phyloP scores from a whole-genome alignment of 2,888 invertebrate species.

The Thereva nobilitata region DNA sequence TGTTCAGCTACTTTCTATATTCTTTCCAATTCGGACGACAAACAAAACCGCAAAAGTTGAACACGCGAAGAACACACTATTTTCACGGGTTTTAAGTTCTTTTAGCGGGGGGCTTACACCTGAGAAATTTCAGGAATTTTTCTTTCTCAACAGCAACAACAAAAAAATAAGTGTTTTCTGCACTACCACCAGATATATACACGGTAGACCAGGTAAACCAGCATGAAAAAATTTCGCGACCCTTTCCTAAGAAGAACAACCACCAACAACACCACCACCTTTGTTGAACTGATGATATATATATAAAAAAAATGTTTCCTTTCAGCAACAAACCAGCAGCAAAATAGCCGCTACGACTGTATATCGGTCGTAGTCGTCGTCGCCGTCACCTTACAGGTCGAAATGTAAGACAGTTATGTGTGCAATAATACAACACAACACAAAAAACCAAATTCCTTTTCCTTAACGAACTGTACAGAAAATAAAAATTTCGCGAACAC shows the following conservation, averaged over 20 bases:
- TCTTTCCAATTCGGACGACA: too few relatives aligned
- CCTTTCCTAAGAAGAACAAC: too few relatives aligned
- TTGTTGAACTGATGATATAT: too few relatives aligned
- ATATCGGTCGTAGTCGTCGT: too few relatives aligned
- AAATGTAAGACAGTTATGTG: slow-evolving; percentile 19
- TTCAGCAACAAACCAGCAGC: too few relatives aligned
- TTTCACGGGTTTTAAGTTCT: slow-evolving; percentile 21
- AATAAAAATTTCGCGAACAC: slow-evolving; percentile 10
- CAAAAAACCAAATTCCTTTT: too few relatives aligned
- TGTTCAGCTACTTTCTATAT: too few relatives aligned
- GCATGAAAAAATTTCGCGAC: too few relatives aligned
- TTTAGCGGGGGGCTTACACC: neutral
- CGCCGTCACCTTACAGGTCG: neutral
- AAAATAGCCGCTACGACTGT: too few relatives aligned
- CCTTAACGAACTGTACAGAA: neutral
- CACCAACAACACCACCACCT: too few relatives aligned
- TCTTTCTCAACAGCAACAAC: neutral
- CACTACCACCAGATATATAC: neutral
- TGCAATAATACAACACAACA: slow-evolving; percentile 8
- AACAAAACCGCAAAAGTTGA: too few relatives aligned
- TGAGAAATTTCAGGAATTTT: slow-evolving; percentile 15
- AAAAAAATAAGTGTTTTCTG: neutral
- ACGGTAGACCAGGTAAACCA: neutral
- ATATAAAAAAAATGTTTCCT: too few relatives aligned
- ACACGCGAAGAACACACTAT: neutral